Conservation (phyloP, 2,797 vertebrate species). For the Malacoraja senta region DNA sequence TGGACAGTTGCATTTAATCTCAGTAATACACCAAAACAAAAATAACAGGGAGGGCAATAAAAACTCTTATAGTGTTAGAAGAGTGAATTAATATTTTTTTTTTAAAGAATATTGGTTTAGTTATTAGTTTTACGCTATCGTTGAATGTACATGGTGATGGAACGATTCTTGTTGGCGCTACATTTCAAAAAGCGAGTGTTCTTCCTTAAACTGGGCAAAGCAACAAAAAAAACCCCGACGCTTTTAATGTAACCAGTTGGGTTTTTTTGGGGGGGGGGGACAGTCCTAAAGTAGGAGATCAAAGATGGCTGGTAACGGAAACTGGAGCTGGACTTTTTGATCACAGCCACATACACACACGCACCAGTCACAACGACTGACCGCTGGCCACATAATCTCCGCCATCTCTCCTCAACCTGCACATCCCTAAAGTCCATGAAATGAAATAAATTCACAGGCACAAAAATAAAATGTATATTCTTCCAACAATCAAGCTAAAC, state of each 20-base stretch:
- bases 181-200: too few species aligned
- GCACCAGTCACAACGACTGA: slow-evolving; percentile 1
- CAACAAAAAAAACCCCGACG: not conserved
- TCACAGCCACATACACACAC: not conserved
- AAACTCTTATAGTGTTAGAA: not conserved
- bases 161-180: too few species aligned
- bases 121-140: too few species aligned
- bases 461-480: not conserved
- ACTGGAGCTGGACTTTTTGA: slow-evolving; percentile 7
- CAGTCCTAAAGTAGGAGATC: slow-evolving; percentile 8
- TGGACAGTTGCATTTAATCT: not conserved
- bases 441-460: not conserved
- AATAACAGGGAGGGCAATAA: too few species aligned
- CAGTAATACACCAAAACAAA: not conserved
- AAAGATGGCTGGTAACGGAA: slow-evolving; percentile 33
- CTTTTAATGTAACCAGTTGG: not conserved
- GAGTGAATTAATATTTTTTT: not conserved
- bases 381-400: not conserved
- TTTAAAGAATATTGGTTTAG: not conserved
- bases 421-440: not conserved
- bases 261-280: not conserved
- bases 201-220: not conserved
- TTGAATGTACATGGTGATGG: too few species aligned
- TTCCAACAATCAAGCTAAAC: not conserved
- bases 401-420: not conserved